These are phyloP conservation scores for Camponotus floridanus DNA, from an alignment of 1,140 invertebrate genomes.

Conservation along the genomic window DNA sequence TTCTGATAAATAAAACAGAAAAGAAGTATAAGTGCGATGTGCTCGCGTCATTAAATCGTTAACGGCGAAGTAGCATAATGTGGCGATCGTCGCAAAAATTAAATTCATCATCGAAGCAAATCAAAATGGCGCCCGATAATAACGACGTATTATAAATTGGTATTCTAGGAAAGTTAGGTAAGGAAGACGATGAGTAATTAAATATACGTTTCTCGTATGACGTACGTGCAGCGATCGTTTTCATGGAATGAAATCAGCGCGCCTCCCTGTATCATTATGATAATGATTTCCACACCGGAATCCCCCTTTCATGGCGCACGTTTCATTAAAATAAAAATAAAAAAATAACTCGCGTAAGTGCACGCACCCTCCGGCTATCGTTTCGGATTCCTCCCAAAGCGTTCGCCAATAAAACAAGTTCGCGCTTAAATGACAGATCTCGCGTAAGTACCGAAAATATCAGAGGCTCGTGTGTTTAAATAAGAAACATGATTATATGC, in stretches of 20 bases:
- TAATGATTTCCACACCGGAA: slow-evolving; percentile 54
- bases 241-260: slow-evolving; percentile 34
- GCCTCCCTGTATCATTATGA: slow-evolving; percentile 38
- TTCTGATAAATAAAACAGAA: neutral
- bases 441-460: slow-evolving; percentile 38
- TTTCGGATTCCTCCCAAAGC: neutral
- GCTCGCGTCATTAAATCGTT: slow-evolving; percentile 25
- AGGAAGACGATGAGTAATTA: slow-evolving; percentile 41
- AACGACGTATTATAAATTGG: slow-evolving; percentile 32
- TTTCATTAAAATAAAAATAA: slow-evolving; percentile 53
- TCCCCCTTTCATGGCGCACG: neutral
- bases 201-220: slow-evolving; percentile 26
- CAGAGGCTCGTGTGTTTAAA: slow-evolving; percentile 25
- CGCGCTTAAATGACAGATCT: slow-evolving; percentile 27
- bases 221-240: slow-evolving; percentile 22
- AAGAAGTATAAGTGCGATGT: neutral
- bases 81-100: slow-evolving; percentile 9
- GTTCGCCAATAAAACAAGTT: slow-evolving; percentile 14
- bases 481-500: slow-evolving; percentile 11
- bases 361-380: neutral
- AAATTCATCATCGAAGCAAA: slow-evolving; percentile 21
- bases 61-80: neutral
- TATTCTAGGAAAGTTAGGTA: slow-evolving; percentile 2
- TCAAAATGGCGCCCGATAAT: slow-evolving; percentile 42
- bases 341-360: neutral